Evolutionary conservation across 2,113 vertebrate genomes (phyloP), one percentile per base, ranked within the genome.

Genomic region (Chrysochloris asiatica): DNA sequence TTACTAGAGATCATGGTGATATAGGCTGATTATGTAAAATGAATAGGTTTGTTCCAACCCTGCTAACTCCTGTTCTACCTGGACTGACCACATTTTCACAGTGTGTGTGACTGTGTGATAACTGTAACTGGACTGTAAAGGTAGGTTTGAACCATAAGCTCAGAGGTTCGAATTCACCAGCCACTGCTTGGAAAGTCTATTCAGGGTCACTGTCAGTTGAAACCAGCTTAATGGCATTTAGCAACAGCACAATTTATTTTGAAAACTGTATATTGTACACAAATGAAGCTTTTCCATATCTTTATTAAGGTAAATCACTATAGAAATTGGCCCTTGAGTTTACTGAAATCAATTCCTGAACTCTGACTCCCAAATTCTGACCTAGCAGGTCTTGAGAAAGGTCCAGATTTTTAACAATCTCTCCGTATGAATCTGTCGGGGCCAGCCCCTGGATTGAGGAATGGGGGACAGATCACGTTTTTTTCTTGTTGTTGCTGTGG

Each of bases 1-100:
- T 87, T 95, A 47, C 50, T 91, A 54, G 67, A 90, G 86, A 92
- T 88, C 84, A 52, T 81, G 63, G 10, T 90, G 87, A 93, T 85
- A 84, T 48, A 4, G 5, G 89, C 0, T 75, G 81, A 87, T 75
- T 81, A 72, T 38, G 63, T 86, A 73, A 90, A 95, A 80, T 0
- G 47, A 50, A 77, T 26, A 28, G n/a, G 45, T 56, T 36, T 5
- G 19, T 38, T 73, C 45, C 50, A 38, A 38, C 7, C 38, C 24
- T 63, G 26, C 47, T 13, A 8, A 19, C 17, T 43, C 14, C 73
- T 22, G 4, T 19, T 6, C 12, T 59, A 7, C 11, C 71, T 36
- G 21, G 22, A 14, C 19, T 12, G 22, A 36, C 5, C 28, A 19
- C 1, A 14, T 33, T 73, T 38, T 11, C 47, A 30, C 0, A 30